Evolutionary conservation across 2,113 vertebrate species (phyloP).

Genomic region (Turnix velox): DNA sequence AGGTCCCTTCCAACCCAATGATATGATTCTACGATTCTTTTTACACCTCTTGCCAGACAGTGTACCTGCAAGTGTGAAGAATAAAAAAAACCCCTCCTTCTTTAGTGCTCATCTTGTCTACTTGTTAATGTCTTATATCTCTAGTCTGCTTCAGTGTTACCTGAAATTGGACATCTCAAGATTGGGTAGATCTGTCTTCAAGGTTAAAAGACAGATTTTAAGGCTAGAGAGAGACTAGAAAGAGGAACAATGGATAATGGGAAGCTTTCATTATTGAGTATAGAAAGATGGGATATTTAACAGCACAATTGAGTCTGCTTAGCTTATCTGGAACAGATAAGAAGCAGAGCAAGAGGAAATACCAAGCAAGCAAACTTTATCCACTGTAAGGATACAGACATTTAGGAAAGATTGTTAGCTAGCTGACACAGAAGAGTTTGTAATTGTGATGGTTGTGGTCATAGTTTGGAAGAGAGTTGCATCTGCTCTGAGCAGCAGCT

Average conservation of each 20-base stretch:
- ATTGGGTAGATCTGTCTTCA: not conserved
- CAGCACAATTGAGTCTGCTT: not conserved
- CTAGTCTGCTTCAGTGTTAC: not conserved
- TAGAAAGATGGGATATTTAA: not conserved
- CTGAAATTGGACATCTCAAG: not conserved
- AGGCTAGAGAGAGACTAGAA: not conserved
- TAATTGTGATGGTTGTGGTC: not conserved
- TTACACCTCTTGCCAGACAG: not conserved
- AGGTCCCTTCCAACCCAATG: too few species aligned
- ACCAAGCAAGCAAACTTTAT: not conserved
- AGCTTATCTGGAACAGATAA: not conserved
- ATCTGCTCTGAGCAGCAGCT: not conserved
- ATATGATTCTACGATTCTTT: too few species aligned
- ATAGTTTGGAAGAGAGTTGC: not conserved
- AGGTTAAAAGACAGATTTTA: not conserved
- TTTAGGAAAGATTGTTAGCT: not conserved
- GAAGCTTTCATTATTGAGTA: not conserved
- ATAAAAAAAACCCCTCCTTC: not conserved
- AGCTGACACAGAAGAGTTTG: not conserved
- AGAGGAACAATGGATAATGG: not conserved
- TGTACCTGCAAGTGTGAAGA: rapidly evolving
- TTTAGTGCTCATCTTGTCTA: not conserved
- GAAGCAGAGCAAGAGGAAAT: not conserved
- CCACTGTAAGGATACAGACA: not conserved
- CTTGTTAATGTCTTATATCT: not conserved